Evolutionary conservation across 1,140 invertebrate genomes (phyloP), one percentile per base, ranked within the genome.

Genomic region (Drosophila ficusphila): DNA sequence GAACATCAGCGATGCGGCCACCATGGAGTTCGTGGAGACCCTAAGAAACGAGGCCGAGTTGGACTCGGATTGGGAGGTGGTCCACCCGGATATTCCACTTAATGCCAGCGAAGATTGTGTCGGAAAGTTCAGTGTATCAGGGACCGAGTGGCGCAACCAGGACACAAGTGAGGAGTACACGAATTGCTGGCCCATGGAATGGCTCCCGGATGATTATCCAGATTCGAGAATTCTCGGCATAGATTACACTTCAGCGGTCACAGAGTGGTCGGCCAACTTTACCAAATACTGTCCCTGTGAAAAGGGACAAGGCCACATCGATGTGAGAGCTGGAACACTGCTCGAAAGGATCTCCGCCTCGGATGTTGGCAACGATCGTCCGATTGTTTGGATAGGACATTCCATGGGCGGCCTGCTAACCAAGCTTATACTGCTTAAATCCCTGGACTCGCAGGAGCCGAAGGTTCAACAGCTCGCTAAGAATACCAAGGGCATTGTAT

Each of bases 341-440:
- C 70, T 94, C 4, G 81, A 93, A 19, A 95, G 95, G 76, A 91
- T 97, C 38, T 61, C 92, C 4, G 86, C 91, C 52, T 93, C 95
- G 42, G 95, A 94, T 67, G 92, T 97, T 33, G 96, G 96, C 7
- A 93, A 76, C 91, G 93, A 89, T 4, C 60, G 91, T 8, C 95
- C 96, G 1, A 93, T 96, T 52, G 92, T 97, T 52, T 96, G 95
- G 95, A 93, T 96, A 16, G 94, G 95, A 19, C 96, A 97, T 92
- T 96, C 96, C 6, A 96, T 97, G 96, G 96, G 96, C 68, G 96
- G 96, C 56, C 92, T 97, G 27, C 90, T 97, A 8, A 94, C 96
- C 1, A 97, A 97, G 91, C 93, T 95, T 74, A 94, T 97, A 67
- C 85, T 97, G 6, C 90, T 93, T 0, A 92, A 94, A 91, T 92